Percentiles rank a stretch among this genome's conserved stretches.
Evolutionary conservation across 2,888 invertebrate species (phyloP).

Genomic region (Caenorhabditis sulstoni): DNA sequence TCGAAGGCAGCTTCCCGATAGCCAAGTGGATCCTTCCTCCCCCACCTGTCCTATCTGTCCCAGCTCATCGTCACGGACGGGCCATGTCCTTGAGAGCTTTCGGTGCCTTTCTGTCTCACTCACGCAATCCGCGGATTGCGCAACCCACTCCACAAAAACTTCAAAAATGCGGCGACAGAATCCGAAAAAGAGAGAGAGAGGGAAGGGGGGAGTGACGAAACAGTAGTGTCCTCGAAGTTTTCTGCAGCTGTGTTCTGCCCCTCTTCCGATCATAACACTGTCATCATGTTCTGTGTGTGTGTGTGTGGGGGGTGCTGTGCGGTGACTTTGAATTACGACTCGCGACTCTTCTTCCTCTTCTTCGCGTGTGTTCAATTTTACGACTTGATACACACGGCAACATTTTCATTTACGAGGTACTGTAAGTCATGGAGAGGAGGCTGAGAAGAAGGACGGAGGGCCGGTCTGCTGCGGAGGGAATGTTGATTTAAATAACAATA

Average conservation of each 20-base stretch:
- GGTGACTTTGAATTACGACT: constrained; percentile 58
- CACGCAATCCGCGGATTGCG: constrained; percentile 33
- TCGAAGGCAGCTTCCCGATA: too few relatives aligned
- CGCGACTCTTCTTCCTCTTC: constrained; percentile 20
- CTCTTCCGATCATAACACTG: constrained; percentile 28
- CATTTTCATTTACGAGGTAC: constrained; percentile 60
- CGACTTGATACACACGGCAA: constrained; percentile 59
- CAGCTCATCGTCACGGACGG: constrained; percentile 8
- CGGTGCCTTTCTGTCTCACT: constrained; percentile 25
- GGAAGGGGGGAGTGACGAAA: constrained; percentile 26
- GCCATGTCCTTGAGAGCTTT: constrained; percentile 6
- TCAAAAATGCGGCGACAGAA: constrained; percentile 23
- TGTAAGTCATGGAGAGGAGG: constrained; percentile 51
- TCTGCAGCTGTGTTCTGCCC: constrained; percentile 37
- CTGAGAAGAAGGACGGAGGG: constrained; percentile 3
- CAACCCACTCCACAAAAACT: constrained; percentile 50
- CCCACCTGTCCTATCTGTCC: not conserved
- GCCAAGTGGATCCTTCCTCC: too few relatives aligned
- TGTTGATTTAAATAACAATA: constrained; percentile 60
- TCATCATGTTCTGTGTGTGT: constrained; percentile 40
- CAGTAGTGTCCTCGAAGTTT: constrained; percentile 44
- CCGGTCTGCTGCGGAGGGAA: constrained; percentile 42
- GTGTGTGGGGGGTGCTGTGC: constrained; percentile 22
- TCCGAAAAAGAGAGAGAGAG: too few relatives aligned
- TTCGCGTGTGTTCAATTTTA: constrained; percentile 56